phyloP scores from a whole-genome alignment of 2,888 invertebrate genomes.

The Tholera decimalis region DNA sequence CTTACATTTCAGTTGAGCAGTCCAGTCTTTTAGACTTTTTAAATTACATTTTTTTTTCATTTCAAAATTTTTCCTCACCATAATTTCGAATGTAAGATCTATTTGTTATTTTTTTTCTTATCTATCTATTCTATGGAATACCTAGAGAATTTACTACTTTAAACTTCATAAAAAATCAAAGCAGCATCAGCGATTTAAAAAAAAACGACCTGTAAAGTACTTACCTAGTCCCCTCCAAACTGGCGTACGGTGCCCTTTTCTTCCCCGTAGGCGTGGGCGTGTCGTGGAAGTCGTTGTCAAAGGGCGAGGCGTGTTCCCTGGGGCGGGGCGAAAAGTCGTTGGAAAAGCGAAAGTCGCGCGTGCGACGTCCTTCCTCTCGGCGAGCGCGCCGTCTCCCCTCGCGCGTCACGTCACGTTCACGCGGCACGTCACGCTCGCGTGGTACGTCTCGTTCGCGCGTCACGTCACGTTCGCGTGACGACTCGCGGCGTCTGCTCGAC shows the following conservation, averaged over 20 bases:
- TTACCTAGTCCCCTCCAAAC: conserved; percentile 85
- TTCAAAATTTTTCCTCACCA: too few relatives aligned
- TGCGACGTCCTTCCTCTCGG: conserved; percentile 71
- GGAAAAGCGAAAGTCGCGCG: conserved; percentile 89
- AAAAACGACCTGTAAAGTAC: too few relatives aligned
- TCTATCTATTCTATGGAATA: too few relatives aligned
- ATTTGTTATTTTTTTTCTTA: too few relatives aligned
- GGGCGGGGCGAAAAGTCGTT: conserved; percentile 92
- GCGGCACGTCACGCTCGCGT: conserved; percentile 66
- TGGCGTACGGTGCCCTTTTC: conserved; percentile 83
- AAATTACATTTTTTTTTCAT: too few relatives aligned
- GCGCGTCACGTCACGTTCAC: conserved; percentile 67
- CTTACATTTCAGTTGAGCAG: too few relatives aligned
- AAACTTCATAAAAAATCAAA: too few relatives aligned
- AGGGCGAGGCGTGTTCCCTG: conserved; percentile 89
- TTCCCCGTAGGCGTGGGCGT: conserved; percentile 79
- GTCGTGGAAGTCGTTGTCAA: conserved; percentile 92
- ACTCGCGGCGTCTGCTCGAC: conserved; percentile 72
- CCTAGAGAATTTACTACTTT: too few relatives aligned
- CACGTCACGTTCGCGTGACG: conserved; percentile 66
- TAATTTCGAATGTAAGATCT: too few relatives aligned
- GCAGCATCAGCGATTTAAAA: too few relatives aligned
- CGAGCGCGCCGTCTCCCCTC: conserved; percentile 73
- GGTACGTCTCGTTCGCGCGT: conserved; percentile 67
- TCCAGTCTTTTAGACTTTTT: too few relatives aligned